Percentiles rank a stretch among this genome's conserved stretches.
These are phyloP conservation scores for Papilio gigon DNA, from an alignment of 2,888 invertebrate species.

Conservation along the genomic window DNA sequence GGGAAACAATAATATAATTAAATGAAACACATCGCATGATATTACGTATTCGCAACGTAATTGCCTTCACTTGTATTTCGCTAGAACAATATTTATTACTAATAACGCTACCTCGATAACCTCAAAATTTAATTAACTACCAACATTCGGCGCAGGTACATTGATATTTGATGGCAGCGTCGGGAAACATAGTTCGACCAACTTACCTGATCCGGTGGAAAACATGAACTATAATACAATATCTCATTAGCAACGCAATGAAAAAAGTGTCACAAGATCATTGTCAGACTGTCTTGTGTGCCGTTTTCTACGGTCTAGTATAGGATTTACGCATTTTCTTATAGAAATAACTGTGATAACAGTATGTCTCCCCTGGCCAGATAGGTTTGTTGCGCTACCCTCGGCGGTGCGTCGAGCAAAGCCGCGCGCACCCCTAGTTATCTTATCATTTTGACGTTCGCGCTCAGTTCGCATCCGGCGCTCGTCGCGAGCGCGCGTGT, in stretches of 20 bases:
- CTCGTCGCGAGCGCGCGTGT: slow-evolving; percentile 46
- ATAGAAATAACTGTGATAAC: not conserved
- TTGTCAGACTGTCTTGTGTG: too few species aligned
- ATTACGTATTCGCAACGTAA: not conserved
- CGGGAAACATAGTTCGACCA: not conserved
- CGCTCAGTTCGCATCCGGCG: slow-evolving; percentile 49
- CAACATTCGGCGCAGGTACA: slow-evolving; percentile 8
- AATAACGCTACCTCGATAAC: slow-evolving; percentile 20
- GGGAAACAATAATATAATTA: not conserved
- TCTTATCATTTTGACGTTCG: slow-evolving; percentile 54
- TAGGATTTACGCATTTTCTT: too few species aligned
- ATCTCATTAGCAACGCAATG: too few species aligned
- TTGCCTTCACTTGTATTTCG: not conserved
- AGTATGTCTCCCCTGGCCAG: not conserved
- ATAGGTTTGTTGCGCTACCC: not conserved
- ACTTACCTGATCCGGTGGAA: not conserved
- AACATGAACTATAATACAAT: too few species aligned
- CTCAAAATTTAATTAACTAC: slow-evolving; percentile 22
- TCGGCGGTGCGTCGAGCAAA: not conserved
- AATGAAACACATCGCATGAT: not conserved
- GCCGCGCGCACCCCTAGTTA: slow-evolving; percentile 44
- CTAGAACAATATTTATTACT: slow-evolving; percentile 25
- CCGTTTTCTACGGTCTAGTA: too few species aligned
- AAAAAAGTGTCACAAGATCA: too few species aligned
- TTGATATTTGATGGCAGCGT: not conserved